Base-by-base conservation (phyloP, 2,888 invertebrate species). In the Dicyrtomina minuta region DNA sequence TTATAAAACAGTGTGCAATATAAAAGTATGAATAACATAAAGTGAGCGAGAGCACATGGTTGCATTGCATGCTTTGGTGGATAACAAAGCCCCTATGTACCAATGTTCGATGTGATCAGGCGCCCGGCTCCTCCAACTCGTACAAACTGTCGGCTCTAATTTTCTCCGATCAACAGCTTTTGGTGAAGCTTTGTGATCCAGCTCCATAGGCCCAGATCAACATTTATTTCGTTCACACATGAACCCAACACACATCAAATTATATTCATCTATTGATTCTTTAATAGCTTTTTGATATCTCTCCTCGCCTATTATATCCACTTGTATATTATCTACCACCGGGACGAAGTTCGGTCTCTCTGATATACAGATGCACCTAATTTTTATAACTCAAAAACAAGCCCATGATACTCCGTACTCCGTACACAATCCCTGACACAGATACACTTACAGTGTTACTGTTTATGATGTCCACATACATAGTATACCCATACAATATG, bases 241-340 rank as follows among this genome's bases (percentile, higher is more conserved):
- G 27, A 58, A 26, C 55, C 24, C 20, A 27, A 56, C 33, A 56
- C 24, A 5, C 24, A 53, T 53, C 22, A 53, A 17, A 24, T 56
- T n/a, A 39, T 58, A 22, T 22, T 41, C 58, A 41, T 8, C 15
- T 20, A 8, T 41, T 17, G 5, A 27, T 58, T 17, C 33, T 33
- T 24, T 58, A 58, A 58, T 58, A 58, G 58, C 58, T 58, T 58
- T 58, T 58, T 58, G 58, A 58, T 58, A 58, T 33, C 33, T 33
- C 8, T 33, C 33, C 41, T 2, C 58, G 33, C 39, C 15, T 27
- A n/a, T n/a, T n/a, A n/a, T n/a, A n/a, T n/a, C n/a, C n/a, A n/a
- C n/a, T n/a, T n/a, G 8, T 58, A n/a, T 41, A 26, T 12, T 26
- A 1, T 55, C 46, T 46, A n/a, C 12, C 12, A 46, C 17, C 46